A percentile compares a stretch with the other conserved stretches of the same genome.
phyloP scores from a whole-genome alignment of 2,888 invertebrate species.

The Saturnia pavonia region DNA sequence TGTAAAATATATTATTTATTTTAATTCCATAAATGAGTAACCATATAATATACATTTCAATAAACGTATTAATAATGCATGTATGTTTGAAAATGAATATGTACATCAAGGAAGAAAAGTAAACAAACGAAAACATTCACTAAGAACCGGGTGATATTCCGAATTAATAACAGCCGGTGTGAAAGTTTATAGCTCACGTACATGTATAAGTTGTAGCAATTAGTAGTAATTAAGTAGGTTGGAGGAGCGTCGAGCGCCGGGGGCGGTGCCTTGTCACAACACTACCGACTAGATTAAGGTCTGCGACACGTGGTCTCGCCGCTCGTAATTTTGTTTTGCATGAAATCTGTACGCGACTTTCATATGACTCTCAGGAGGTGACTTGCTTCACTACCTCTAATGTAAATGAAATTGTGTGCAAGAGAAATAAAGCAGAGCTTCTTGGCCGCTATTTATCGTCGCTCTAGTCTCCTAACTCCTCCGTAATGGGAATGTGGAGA shows the following conservation, averaged over 20 bases:
- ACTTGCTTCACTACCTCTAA: constrained; percentile 73
- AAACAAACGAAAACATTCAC: constrained; percentile 39
- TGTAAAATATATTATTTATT: not conserved
- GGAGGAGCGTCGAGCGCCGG: constrained; percentile 53
- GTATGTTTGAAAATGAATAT: not conserved
- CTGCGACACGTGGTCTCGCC: constrained; percentile 61
- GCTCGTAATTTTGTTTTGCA: constrained; percentile 76
- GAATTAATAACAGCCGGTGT: constrained; percentile 60
- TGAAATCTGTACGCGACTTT: constrained; percentile 74
- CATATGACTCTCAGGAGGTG: constrained; percentile 72
- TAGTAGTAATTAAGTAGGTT: constrained; percentile 77
- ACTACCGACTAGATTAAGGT: constrained; percentile 68
- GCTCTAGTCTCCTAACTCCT: constrained; percentile 74
- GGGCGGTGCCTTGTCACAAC: constrained; percentile 53
- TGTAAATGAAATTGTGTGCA: constrained; percentile 80
- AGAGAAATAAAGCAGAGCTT: constrained; percentile 76
- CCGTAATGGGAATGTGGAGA: constrained; percentile 70
- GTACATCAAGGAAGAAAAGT: constrained; percentile 6
- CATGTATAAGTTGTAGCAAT: constrained; percentile 72
- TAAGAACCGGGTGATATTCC: constrained; percentile 55
- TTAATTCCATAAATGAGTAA: not conserved
- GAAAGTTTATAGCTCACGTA: constrained; percentile 71
- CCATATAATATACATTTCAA: not conserved
- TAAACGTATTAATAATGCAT: not conserved
- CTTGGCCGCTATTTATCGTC: constrained; percentile 76